A percentile compares a stretch with the other conserved stretches of the same genome.
These are phyloP conservation scores for Coptotermes formosanus DNA, from an alignment of 1,140 invertebrate species.

Conservation along the genomic window DNA sequence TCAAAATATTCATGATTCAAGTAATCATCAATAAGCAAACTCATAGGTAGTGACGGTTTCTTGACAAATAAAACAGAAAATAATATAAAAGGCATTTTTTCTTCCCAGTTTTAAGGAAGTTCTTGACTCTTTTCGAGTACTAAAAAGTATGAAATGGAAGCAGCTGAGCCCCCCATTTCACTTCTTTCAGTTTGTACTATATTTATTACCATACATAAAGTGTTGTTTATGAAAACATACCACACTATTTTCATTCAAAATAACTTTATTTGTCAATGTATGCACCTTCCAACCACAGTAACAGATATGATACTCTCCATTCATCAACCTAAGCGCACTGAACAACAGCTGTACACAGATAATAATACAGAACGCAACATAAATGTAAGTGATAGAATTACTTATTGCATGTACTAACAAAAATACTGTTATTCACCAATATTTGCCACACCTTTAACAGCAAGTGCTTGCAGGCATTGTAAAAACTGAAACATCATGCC, in stretches of 20 bases:
- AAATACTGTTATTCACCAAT: constrained; percentile 15
- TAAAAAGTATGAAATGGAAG: too few relatives aligned
- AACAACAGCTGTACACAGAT: constrained; percentile 18
- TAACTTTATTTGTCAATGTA: constrained; percentile 27
- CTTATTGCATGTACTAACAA: constrained; percentile 21
- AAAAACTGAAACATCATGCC: not conserved
- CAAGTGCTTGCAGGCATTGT: not conserved
- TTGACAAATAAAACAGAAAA: too few relatives aligned
- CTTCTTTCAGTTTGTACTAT: too few relatives aligned
- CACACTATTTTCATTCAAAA: constrained; percentile 23
- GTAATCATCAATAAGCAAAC: too few relatives aligned
- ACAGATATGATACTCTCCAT: constrained; percentile 2
- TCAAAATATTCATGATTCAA: too few relatives aligned
- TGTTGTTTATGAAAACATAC: not conserved
- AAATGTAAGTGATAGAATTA: constrained; percentile 2
- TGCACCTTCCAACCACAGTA: constrained; percentile 24
- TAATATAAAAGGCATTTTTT: too few relatives aligned
- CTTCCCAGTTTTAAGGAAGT: too few relatives aligned
- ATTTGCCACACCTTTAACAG: not conserved
- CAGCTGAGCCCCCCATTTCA: too few relatives aligned
- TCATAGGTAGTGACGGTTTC: too few relatives aligned
- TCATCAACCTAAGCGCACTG: not conserved
- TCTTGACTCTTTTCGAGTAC: too few relatives aligned
- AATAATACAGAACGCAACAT: constrained; percentile 12
- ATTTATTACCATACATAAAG: too few relatives aligned